Base-by-base conservation (phyloP, 2,113 vertebrate genomes). In the Geococcyx californianus region DNA sequence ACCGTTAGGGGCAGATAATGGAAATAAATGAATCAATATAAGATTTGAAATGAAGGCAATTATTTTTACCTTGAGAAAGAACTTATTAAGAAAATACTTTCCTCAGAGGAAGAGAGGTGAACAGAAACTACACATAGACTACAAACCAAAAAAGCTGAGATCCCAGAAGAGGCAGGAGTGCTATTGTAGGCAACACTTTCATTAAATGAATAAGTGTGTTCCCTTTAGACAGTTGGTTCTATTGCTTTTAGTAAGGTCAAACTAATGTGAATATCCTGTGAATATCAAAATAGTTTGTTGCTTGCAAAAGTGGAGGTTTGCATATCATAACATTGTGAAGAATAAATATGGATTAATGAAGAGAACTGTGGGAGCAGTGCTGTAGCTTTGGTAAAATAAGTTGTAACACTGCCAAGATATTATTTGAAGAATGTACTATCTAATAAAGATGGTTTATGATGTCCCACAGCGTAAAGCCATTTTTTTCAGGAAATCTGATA, bases 361-460 rank as follows among this genome's bases (percentile, higher is more conserved):
- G 76, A 73, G 64, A 79, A 33, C 58, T 56, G 31, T 52, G 67
- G n/a, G 31, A 81, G 4, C 28, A 76, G 15, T 69, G 40, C 40
- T 92, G 7, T 68, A 51, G 26, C 75, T 93, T 87, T 93, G 68
- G 17, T 47, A 31, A 91, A 95, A 44, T 64, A 85, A 83, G n/a
- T 36, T 88, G 55, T 62, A 78, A 33, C 19, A 20, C 42, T 81
- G 52, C 56, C 74, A 64, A 60, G 56, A 36, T 45, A 31, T 86
- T 66, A 68, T 78, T 52, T 91, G 64, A 84, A 72, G 73, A 84
- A 94, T 84, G 18, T 47, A 16, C 28, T 81, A 25, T 78, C 76
- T 82, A 89, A 90, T 90, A 92, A 92, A 86, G 16, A 64, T n/a
- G 28, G 60, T 87, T 89, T 93, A 56, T 91, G 80, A n/a, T 94